phyloP scores from a whole-genome alignment of 2,113 vertebrate species.

The Phoenicopterus ruber region DNA sequence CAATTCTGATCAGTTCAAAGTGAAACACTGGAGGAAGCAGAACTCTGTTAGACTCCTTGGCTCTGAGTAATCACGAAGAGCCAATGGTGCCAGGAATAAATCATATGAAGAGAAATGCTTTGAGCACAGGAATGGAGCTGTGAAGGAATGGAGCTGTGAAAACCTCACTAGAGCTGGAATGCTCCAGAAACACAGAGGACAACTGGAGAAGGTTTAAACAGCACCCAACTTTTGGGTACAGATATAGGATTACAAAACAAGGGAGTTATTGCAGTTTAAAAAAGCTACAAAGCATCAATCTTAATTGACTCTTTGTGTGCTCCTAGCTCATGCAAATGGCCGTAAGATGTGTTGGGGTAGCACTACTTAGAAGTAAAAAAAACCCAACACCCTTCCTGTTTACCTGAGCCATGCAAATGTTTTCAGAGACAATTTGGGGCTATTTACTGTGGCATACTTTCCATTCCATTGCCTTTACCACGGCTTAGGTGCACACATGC shows the following conservation, averaged over 20 bases:
- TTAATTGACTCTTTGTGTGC: neutral
- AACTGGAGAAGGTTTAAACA: neutral
- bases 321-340: neutral
- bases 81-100: constrained; percentile 27
- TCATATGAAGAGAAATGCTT: neutral
- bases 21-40: neutral
- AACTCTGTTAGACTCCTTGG: constrained; percentile 1
- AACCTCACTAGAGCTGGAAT: neutral
- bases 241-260: neutral
- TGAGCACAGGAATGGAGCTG: neutral
- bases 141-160: constrained; percentile 10
- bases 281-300: fast-evolving
- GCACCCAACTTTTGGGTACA: neutral
- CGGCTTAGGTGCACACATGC: neutral
- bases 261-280: neutral
- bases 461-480: neutral
- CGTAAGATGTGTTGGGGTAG: neutral
- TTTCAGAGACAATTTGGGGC: neutral
- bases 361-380: neutral
- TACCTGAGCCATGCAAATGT: neutral
- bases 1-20: neutral
- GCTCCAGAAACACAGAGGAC: neutral
- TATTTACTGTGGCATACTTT: neutral
- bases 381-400: fast-evolving
- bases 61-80: neutral